These are phyloP conservation scores for Ametastegia equiseti DNA, from an alignment of 2,888 invertebrate species.

Conservation along the genomic window DNA sequence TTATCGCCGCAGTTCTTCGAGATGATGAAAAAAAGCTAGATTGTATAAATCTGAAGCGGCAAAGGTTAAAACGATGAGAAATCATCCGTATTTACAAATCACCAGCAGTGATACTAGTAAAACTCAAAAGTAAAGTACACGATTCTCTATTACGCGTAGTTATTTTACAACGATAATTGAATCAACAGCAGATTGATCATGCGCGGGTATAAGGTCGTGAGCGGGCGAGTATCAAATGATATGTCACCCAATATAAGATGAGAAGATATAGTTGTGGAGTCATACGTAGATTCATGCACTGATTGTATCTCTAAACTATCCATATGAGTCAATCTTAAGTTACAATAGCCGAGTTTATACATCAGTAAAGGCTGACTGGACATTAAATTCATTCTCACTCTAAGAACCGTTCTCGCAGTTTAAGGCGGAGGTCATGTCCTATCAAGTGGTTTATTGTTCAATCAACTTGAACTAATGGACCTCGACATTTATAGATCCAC, in stretches of 20 bases:
- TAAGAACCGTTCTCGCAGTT: constrained; percentile 24
- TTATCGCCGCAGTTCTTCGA: no score
- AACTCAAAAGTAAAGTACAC: no score
- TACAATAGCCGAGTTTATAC: constrained; percentile 27
- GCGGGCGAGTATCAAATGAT: not conserved
- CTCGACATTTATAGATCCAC: constrained; percentile 8
- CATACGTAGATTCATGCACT: not conserved
- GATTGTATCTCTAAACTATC: not conserved
- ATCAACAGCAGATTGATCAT: not conserved
- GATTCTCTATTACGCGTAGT: no score
- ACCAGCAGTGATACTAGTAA: no score
- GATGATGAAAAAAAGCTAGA: no score
- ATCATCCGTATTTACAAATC: no score
- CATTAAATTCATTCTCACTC: constrained; percentile 21
- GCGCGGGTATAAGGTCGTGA: not conserved
- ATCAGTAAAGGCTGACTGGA: not conserved
- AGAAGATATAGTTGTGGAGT: not conserved
- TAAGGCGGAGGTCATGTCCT: constrained; percentile 45
- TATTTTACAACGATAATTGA: no score
- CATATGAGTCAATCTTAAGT: constrained; percentile 9
- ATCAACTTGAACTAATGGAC: constrained; percentile 25
- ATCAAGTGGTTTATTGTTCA: constrained; percentile 41
- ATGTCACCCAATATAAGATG: not conserved
- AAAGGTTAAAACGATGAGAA: no score
- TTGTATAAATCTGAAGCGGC: no score